phyloP scores from a whole-genome alignment of 2,888 invertebrate genomes.

The Lasiommata megera region DNA sequence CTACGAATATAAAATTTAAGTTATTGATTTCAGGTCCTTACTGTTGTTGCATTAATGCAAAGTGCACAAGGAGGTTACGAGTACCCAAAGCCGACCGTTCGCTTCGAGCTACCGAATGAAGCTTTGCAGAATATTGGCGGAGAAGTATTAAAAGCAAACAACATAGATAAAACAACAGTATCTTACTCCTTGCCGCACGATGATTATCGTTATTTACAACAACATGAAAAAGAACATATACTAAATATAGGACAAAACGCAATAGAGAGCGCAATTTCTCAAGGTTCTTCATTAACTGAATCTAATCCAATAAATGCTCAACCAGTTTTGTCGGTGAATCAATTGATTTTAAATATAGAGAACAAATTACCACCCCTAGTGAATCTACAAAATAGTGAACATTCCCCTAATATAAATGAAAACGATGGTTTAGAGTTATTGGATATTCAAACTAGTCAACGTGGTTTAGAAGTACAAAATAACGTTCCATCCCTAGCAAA shows the following conservation, averaged over 20 bases:
- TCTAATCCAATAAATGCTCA: background rate
- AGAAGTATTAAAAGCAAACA: background rate
- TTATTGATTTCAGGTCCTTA: slow-evolving; percentile 27
- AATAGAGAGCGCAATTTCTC: background rate
- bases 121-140: background rate
- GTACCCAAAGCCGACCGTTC: slow-evolving; percentile 29
- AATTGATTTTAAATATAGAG: background rate
- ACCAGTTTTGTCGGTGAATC: background rate
- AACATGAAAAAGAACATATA: slow-evolving; percentile 29
- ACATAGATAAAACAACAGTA: slow-evolving; percentile 25
- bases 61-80: slow-evolving; percentile 26
- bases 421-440: background rate
- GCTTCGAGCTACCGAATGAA: slow-evolving; percentile 27
- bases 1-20: no score
- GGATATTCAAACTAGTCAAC: no score
- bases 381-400: background rate
- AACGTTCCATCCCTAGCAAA: background rate
- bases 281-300: background rate
- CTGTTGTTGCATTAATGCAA: slow-evolving; percentile 11
- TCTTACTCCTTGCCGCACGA: slow-evolving; percentile 41
- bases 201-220: slow-evolving; percentile 41
- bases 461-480: no score
- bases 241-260: no score
- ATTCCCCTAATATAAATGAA: background rate
- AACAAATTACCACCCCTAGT: background rate